Evolutionary conservation across 2,113 vertebrate genomes (phyloP).

Genomic region (Acinonyx jubatus): DNA sequence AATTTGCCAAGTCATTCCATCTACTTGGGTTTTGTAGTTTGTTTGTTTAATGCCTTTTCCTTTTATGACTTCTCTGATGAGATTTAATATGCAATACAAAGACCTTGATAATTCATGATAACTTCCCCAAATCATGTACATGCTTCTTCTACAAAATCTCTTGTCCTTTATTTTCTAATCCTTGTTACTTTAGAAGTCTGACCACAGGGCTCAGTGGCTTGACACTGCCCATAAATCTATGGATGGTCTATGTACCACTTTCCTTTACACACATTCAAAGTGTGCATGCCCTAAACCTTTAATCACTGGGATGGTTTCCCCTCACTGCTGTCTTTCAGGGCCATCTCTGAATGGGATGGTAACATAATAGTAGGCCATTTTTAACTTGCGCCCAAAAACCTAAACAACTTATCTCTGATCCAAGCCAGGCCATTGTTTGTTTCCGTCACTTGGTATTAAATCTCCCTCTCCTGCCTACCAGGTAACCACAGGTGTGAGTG

Average conservation of each 20-base stretch:
- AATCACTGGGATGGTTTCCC: background rate
- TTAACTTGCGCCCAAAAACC: background rate
- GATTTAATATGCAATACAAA: background rate
- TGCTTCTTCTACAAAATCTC: background rate
- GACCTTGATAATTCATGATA: background rate
- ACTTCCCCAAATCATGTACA: background rate
- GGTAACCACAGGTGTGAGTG: background rate
- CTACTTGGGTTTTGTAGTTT: background rate
- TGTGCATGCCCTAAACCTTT: background rate
- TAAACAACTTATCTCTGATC: background rate
- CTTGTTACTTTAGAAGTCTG: background rate
- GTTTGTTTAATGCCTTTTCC: background rate
- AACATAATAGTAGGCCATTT: background rate
- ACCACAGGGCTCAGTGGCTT: background rate
- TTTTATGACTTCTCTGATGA: background rate
- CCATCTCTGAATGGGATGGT: background rate
- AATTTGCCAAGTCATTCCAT: background rate
- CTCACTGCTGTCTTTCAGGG: background rate
- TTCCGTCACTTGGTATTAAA: background rate
- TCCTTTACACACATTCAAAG: background rate
- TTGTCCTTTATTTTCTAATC: background rate
- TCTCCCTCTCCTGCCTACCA: background rate
- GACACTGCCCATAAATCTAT: background rate
- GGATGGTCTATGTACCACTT: background rate
- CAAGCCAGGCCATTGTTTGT: background rate